A percentile compares a stretch with the other conserved stretches of the same genome.
phyloP scores from a whole-genome alignment of 2,888 invertebrate genomes.

The Saturnia japonica region DNA sequence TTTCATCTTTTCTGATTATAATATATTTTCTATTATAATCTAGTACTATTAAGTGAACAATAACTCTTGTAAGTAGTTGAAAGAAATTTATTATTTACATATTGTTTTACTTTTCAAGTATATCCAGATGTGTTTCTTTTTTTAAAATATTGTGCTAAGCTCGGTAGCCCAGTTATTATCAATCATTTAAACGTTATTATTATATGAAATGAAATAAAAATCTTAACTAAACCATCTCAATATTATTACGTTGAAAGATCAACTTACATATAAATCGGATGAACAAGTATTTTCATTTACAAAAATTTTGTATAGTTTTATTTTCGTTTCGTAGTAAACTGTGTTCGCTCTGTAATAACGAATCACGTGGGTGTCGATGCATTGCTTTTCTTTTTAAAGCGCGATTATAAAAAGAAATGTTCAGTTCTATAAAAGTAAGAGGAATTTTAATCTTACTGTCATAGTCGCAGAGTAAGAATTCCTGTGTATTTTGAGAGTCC shows the following conservation, averaged over 20 bases:
- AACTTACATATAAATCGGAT: neutral
- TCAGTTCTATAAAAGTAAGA: neutral
- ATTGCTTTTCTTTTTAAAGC: conserved; percentile 51
- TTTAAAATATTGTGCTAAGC: too few relatives aligned
- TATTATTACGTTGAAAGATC: neutral
- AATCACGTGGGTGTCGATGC: conserved; percentile 52
- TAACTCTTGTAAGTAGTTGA: too few relatives aligned
- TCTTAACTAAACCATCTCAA: neutral
- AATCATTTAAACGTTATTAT: too few relatives aligned
- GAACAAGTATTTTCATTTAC: neutral
- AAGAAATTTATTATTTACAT: too few relatives aligned
- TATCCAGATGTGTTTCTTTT: too few relatives aligned
- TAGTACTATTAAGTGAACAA: too few relatives aligned
- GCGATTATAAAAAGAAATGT: conserved; percentile 42
- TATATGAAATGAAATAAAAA: neutral
- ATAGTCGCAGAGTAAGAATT: neutral
- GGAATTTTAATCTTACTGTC: neutral
- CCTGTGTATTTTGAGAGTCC: conserved; percentile 6
- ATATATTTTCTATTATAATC: too few relatives aligned
- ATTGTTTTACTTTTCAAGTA: too few relatives aligned
- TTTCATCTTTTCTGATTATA: too few relatives aligned
- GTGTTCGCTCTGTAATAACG: conserved; percentile 45
- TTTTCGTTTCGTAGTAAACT: conserved; percentile 43
- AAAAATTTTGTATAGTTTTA: conserved; percentile 38
- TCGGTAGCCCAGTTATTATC: too few relatives aligned